These are phyloP conservation scores for Stenotaenia linearis DNA, from an alignment of 2,888 invertebrate genomes.

Conservation along the genomic window DNA sequence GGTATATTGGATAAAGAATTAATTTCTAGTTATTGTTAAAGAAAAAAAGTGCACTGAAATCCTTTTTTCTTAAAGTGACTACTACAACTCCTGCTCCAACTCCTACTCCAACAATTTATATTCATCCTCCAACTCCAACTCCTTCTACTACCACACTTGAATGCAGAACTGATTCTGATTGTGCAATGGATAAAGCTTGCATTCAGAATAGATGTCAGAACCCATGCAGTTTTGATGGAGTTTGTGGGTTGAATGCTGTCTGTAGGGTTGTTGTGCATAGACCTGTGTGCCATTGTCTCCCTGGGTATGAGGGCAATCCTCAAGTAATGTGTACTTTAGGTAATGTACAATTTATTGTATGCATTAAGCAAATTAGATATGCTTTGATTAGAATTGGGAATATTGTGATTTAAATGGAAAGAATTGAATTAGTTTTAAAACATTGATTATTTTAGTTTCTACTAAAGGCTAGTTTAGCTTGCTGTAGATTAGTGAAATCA, in stretches of 20 bases:
- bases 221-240: constrained; percentile 43
- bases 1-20: not conserved
- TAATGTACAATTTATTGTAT: not conserved
- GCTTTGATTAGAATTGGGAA: not conserved
- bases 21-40: no score
- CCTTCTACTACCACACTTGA: constrained; percentile 49
- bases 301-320: constrained; percentile 66
- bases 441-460: no score
- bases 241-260: constrained; percentile 64
- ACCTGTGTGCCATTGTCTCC: constrained; percentile 69
- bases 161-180: constrained; percentile 76
- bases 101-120: not conserved
- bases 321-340: not conserved
- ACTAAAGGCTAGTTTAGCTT: no score
- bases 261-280: constrained; percentile 72
- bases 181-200: constrained; percentile 75
- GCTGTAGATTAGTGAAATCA: no score
- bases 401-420: no score
- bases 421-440: no score
- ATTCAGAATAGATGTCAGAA: constrained; percentile 37
- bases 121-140: not conserved
- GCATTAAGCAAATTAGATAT: not conserved
- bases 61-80: no score
- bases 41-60: no score
- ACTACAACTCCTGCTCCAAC: not conserved